Evolutionary conservation across 2,888 invertebrate genomes (phyloP).

Genomic region (Gisinianus flammeolus): DNA sequence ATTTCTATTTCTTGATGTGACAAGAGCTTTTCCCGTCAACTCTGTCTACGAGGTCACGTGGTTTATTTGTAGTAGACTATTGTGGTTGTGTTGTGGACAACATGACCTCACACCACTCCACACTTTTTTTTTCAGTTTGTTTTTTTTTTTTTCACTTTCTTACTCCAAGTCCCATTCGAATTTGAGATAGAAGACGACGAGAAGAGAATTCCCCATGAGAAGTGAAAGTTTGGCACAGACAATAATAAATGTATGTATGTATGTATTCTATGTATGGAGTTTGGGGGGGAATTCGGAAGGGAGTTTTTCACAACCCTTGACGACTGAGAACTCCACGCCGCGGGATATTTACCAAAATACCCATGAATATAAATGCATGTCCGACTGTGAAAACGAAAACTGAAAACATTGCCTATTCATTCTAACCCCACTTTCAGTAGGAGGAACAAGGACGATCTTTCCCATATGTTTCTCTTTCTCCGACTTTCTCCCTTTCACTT

Average conservation of each 20-base stretch:
- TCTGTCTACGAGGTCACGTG: too few species aligned
- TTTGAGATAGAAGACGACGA: background rate
- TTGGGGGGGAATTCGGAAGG: background rate
- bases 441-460: too few species aligned
- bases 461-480: background rate
- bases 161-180: too few species aligned
- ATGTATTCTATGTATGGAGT: background rate
- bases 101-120: too few species aligned
- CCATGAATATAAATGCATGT: slow-evolving; percentile 34
- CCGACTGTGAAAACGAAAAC: slow-evolving; percentile 12
- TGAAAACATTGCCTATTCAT: slow-evolving; percentile 30
- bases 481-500: slow-evolving; percentile 4
- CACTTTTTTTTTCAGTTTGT: too few species aligned
- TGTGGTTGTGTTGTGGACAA: too few species aligned
- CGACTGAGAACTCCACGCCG: background rate
- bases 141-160: too few species aligned
- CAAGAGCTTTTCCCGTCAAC: too few species aligned
- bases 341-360: slow-evolving; percentile 21
- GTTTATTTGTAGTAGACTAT: too few species aligned
- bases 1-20: background rate
- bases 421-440: too few species aligned
- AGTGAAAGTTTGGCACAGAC: slow-evolving; percentile 29
- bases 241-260: slow-evolving; percentile 23
- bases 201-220: background rate
- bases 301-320: background rate